Base-by-base conservation (phyloP, 53 echinoderm and acorn worm species). In the Arbacia lixula region DNA sequence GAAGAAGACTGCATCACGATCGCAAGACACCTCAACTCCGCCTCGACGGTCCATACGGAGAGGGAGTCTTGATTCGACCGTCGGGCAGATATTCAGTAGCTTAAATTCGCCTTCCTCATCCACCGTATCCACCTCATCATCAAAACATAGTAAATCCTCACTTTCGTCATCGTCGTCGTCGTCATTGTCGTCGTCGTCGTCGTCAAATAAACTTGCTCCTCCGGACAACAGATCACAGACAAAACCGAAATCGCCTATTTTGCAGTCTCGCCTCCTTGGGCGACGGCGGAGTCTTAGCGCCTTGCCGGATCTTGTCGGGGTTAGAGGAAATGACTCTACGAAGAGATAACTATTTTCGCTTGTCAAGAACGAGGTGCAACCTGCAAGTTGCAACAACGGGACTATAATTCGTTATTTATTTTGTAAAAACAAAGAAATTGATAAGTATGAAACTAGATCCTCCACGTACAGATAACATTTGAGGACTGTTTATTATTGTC, bases 51-150 rank as follows among this genome's bases (percentile, higher is more conserved):
- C 57, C 30, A 33, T 36, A 0, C 41, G 77, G 36, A 56, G 40
- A 34, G 36, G 37, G 4, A 29, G 58, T 24, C 12, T 40, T 19
- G 60, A 36, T 12, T 77, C 77, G 22, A 42, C 58, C 20, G 77
- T 77, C 40, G 77, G 77, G 40, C 40, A 77, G 3, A 77, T 77
- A 77, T 77, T 77, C 58, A 56, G 58, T 25, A 77, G 58, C 58
- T 40, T 77, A 0, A 36, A 36, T 37, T 12, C 58, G 19, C 36
- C 21, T 9, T 2, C 6, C 11, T 56, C 57, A 56, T 20, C 57
- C 10, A 16, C 57, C 10, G 5, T 21, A 56, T 56, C 57, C 10
- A 14, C 57, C 12, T 16, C 57, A 56, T 20, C 57, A 56, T 14
- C 14, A 17, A 5, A 12, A 56, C 20, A 12, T 5, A 14, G 12